Percentiles rank a stretch among this genome's conserved stretches.
These are phyloP conservation scores for Pomacea canaliculata DNA, from an alignment of 2,888 invertebrate species.

Conservation along the genomic window DNA sequence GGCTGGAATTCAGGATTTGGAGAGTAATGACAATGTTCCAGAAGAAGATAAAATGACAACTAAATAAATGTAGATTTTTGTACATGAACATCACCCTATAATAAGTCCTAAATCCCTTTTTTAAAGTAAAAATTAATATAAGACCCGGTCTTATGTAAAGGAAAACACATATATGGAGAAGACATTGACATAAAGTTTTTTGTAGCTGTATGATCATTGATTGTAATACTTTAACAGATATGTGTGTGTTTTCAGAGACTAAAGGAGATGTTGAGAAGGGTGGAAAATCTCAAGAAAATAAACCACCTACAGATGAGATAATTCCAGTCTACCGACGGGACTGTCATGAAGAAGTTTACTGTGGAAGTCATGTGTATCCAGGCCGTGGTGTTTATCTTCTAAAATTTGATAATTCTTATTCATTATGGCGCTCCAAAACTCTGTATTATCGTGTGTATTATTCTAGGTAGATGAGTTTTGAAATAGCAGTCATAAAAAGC, in stretches of 20 bases:
- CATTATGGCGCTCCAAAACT: constrained; percentile 98
- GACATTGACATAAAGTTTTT: too few species aligned
- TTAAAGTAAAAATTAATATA: too few species aligned
- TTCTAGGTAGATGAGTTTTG: constrained; percentile 69
- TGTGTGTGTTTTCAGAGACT: constrained; percentile 30
- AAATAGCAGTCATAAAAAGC: neutral
- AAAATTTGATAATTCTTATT: constrained; percentile 99
- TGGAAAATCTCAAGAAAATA: constrained; percentile 48
- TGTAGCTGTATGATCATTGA: too few species aligned
- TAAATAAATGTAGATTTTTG: too few species aligned
- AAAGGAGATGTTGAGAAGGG: constrained; percentile 76
- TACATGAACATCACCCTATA: too few species aligned
- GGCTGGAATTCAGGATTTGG: too few species aligned
- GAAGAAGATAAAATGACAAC: too few species aligned
- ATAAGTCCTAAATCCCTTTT: too few species aligned
- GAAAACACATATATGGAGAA: too few species aligned
- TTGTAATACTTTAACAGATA: neutral
- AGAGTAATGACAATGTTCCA: too few species aligned
- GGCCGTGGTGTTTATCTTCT: constrained; percentile 97
- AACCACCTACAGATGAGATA: constrained; percentile 83
- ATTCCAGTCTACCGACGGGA: constrained; percentile 96
- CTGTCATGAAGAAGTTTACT: constrained; percentile 96
- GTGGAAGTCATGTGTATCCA: constrained; percentile 96
- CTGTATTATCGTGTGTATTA: constrained; percentile 99
- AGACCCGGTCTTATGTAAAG: too few species aligned